These are phyloP conservation scores for Brachionus paranguensis DNA, from an alignment of 1,140 invertebrate species.

Conservation along the genomic window DNA sequence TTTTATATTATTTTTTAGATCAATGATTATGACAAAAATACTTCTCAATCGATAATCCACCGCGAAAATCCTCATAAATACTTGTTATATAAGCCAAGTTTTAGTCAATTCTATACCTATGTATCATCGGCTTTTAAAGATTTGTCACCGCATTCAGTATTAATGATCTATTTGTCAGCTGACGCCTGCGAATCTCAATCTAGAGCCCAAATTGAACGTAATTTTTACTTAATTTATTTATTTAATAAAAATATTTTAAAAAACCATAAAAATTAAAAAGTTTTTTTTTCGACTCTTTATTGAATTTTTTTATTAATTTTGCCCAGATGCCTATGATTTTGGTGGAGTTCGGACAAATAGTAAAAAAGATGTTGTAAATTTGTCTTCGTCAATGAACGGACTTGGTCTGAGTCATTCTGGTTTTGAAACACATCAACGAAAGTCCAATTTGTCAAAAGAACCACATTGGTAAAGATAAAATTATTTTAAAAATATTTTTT, in stretches of 20 bases:
- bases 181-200: slow-evolving; percentile 57
- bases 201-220: slow-evolving; percentile 39
- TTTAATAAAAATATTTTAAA: too few relatives aligned
- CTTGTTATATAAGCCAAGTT: slow-evolving; percentile 86
- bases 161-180: slow-evolving; percentile 85
- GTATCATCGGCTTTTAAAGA: slow-evolving; percentile 88
- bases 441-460: not conserved
- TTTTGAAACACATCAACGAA: not conserved
- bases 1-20: not conserved
- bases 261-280: too few relatives aligned
- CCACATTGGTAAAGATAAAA: not conserved
- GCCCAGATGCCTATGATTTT: slow-evolving; percentile 75
- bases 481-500: too few relatives aligned
- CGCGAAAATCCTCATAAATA: slow-evolving; percentile 94
- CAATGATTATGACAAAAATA: not conserved
- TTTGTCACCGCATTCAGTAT: slow-evolving; percentile 77
- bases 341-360: slow-evolving; percentile 81
- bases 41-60: slow-evolving; percentile 50
- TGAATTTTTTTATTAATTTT: not conserved
- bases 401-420: not conserved
- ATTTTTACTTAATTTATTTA: not conserved
- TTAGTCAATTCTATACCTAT: slow-evolving; percentile 86
- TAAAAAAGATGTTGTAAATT: slow-evolving; percentile 61
- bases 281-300: not conserved
- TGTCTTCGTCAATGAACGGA: not conserved